phyloP scores from a whole-genome alignment of 2,888 invertebrate species.

The Drosophila austrosaltans region DNA sequence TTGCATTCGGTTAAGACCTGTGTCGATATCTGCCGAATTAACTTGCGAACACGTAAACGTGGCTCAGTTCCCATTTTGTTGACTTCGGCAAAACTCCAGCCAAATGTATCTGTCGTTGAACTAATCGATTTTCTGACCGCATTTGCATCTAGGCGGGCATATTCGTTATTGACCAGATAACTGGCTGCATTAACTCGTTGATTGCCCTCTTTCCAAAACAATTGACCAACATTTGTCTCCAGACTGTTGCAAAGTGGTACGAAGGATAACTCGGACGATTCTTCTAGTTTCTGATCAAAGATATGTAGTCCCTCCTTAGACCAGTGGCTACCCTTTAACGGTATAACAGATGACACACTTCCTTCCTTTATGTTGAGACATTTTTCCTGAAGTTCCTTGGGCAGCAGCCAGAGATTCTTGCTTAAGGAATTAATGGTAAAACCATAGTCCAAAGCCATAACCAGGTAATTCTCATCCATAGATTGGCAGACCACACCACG shows the following conservation, averaged over 20 bases:
- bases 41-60: background rate
- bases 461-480: conserved; percentile 36
- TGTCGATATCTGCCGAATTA: conserved; percentile 33
- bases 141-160: background rate
- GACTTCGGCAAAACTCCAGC: conserved; percentile 20
- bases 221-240: conserved; percentile 32
- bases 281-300: conserved; percentile 31
- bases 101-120: rapidly evolving
- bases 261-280: conserved; percentile 11
- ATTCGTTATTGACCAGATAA: conserved; percentile 23
- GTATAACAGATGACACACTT: conserved; percentile 19
- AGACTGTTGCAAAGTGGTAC: background rate
- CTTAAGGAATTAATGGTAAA: conserved; percentile 41
- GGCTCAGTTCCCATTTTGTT: conserved; percentile 20
- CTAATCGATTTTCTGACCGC: background rate
- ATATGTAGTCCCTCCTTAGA: background rate
- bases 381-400: background rate
- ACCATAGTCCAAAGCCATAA: conserved; percentile 56
- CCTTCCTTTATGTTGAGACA: conserved; percentile 16
- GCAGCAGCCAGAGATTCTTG: conserved; percentile 50
- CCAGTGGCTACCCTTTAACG: conserved; percentile 38
- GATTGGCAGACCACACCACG: conserved; percentile 42
- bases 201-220: conserved; percentile 17
- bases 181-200: conserved; percentile 25
- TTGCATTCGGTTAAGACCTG: background rate